Evolutionary conservation across 2,113 vertebrate species (phyloP).

Genomic region (Coptodon bakossiorum): DNA sequence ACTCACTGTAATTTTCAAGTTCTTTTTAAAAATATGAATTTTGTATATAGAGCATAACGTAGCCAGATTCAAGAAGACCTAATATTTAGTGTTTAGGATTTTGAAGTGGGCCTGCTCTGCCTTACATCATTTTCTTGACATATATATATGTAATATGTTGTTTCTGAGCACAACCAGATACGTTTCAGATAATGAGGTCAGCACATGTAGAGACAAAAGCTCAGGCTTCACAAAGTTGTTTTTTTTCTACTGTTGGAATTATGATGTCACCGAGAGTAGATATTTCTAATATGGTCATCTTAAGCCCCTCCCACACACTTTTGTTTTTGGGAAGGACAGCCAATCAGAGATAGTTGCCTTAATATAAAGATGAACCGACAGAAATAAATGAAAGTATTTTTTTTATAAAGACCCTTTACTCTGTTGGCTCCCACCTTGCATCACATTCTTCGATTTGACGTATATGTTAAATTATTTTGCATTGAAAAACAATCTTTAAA

Average conservation of each 20-base stretch:
- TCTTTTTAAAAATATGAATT: not conserved
- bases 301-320: not conserved
- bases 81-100: not conserved
- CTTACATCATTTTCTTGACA: not conserved
- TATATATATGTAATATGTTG: not conserved
- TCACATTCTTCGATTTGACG: not conserved
- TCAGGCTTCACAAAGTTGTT: not conserved
- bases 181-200: fast-evolving
- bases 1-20: not conserved
- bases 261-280: not conserved
- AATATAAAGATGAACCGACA: not conserved
- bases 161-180: not conserved
- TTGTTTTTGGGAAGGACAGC: not conserved
- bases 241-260: not conserved
- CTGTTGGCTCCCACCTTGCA: not conserved
- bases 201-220: not conserved
- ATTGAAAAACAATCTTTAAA: not conserved
- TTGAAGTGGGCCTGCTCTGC: not conserved
- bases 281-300: not conserved
- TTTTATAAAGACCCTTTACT: not conserved
- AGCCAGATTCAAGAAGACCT: not conserved
- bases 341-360: not conserved
- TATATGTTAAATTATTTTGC: not conserved
- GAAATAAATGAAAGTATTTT: not conserved
- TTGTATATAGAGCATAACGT: not conserved